Evolutionary conservation across 2,888 invertebrate species (phyloP).

Genomic region (Podabrus alpinus): DNA sequence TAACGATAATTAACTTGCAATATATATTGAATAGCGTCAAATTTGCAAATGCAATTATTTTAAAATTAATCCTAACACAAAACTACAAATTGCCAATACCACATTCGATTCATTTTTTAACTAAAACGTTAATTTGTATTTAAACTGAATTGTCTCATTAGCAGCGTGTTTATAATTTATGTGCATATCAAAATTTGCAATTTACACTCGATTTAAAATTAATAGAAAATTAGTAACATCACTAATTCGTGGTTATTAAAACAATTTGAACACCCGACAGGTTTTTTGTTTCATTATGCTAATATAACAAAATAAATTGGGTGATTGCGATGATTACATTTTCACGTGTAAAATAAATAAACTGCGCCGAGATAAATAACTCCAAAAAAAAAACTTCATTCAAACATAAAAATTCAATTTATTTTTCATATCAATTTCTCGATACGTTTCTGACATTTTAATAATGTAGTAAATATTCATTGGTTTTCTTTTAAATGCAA

Average conservation of each 20-base stretch:
- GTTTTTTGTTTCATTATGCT: neutral
- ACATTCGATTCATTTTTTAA: neutral
- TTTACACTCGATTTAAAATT: neutral
- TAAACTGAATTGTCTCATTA: neutral
- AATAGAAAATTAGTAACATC: neutral
- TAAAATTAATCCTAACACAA: neutral
- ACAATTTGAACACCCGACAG: neutral
- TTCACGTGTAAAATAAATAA: neutral
- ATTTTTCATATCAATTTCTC: conserved; percentile 2
- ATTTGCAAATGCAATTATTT: neutral
- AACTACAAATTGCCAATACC: neutral
- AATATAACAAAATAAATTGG: neutral
- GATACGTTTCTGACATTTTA: neutral
- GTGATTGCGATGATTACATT: neutral
- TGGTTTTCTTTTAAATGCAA: neutral
- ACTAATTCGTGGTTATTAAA: neutral
- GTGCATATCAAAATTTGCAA: neutral
- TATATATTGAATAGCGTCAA: neutral
- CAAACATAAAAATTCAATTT: neutral
- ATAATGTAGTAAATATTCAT: neutral
- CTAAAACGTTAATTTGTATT: neutral
- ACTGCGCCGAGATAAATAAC: neutral
- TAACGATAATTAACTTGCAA: neutral
- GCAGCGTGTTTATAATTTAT: neutral
- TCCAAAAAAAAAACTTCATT: neutral